A percentile compares a stretch with the other conserved stretches of the same genome.
Conservation (phyloP, 2,113 vertebrate species). For the Thalassoma bifasciatum region DNA sequence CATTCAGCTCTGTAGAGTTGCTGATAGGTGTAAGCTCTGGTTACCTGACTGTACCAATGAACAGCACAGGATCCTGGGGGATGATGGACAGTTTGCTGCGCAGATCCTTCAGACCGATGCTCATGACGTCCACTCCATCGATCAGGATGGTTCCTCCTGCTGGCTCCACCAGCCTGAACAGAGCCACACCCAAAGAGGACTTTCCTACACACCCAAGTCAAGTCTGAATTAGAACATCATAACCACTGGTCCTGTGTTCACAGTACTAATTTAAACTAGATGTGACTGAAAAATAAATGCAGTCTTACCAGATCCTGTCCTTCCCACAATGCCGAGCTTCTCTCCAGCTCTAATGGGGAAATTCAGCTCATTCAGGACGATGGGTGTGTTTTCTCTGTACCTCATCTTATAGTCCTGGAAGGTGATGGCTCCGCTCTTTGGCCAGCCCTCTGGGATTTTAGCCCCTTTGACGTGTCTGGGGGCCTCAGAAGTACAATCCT, state of each 20-base stretch:
- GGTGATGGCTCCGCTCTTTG: conserved; percentile 77
- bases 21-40: background rate
- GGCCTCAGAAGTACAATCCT: conserved; percentile 82
- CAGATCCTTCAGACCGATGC: conserved; percentile 82
- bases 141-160: conserved; percentile 81
- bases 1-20: background rate
- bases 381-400: conserved; percentile 84
- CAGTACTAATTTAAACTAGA: background rate
- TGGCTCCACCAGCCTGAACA: conserved; percentile 85
- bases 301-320: conserved; percentile 82
- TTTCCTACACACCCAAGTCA: conserved; percentile 78
- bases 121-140: conserved; percentile 79
- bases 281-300: too few species aligned
- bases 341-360: conserved; percentile 78
- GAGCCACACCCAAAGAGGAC: conserved; percentile 83
- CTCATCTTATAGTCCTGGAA: conserved; percentile 86
- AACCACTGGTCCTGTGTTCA: background rate
- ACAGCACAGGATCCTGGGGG: conserved; percentile 87
- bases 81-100: conserved; percentile 86
- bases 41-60: conserved; percentile 87
- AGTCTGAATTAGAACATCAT: background rate
- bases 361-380: conserved; percentile 82
- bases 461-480: conserved; percentile 60
- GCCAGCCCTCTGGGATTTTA: conserved; percentile 80
- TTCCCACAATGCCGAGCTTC: conserved; percentile 87